phyloP scores from a whole-genome alignment of 53 echinoderm and acorn worm species.

The Holothuria leucospilota region DNA sequence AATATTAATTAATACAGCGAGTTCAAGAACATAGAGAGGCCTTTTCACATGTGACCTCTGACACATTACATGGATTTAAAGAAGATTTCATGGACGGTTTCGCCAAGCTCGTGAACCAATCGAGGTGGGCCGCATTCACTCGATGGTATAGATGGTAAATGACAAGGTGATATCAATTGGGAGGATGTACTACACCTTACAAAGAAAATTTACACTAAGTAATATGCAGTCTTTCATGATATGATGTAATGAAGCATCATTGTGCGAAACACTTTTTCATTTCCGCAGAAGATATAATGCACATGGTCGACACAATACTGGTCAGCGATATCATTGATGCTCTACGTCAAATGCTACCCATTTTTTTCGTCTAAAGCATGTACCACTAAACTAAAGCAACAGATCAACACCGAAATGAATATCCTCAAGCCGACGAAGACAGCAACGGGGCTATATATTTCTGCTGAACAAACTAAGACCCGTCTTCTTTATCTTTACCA shows the following conservation, averaged over 20 bases:
- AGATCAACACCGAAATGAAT: conserved; percentile 40
- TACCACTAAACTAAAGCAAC: conserved; percentile 43
- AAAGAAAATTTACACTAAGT: conserved; percentile 26
- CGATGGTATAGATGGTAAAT: not conserved
- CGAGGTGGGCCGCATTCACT: conserved; percentile 1
- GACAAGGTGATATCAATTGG: conserved; percentile 37
- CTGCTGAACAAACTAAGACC: not conserved
- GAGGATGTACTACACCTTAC: conserved; percentile 42
- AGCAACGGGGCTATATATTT: conserved; percentile 50
- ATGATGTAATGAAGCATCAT: conserved; percentile 17
- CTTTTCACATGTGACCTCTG: not conserved
- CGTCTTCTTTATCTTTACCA: not conserved
- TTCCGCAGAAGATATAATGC: conserved; percentile 37
- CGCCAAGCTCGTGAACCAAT: not conserved
- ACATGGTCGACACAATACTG: conserved; percentile 53
- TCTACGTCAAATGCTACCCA: conserved; percentile 34
- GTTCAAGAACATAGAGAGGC: not conserved
- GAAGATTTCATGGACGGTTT: conserved; percentile 20
- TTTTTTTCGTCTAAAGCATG: conserved; percentile 41
- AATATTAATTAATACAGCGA: no score
- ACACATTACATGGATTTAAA: conserved; percentile 4
- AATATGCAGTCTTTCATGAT: not conserved
- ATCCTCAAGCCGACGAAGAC: conserved; percentile 48
- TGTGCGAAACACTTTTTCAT: not conserved
- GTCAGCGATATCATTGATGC: conserved; percentile 18